Evolutionary conservation across 2,888 invertebrate species (phyloP).

Genomic region (Hirtodrosophila trivittata): DNA sequence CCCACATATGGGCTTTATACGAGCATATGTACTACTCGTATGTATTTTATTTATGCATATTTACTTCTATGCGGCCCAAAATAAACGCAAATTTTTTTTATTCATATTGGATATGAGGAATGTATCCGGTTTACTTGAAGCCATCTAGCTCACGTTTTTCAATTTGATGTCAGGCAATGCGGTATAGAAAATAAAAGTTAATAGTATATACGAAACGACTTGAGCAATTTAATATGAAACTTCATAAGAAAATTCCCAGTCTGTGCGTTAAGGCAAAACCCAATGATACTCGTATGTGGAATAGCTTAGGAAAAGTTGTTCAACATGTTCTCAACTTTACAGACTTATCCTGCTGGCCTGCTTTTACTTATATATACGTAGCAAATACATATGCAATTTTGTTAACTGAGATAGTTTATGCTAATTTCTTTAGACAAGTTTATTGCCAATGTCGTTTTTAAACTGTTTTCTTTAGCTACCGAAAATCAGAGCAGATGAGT

Average conservation of each 20-base stretch:
- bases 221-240: neutral
- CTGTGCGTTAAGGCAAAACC: too few species aligned
- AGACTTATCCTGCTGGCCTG: too few species aligned
- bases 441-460: constrained; percentile 41
- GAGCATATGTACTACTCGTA: neutral
- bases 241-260: neutral
- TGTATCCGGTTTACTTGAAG: constrained; percentile 11
- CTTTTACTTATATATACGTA: too few species aligned
- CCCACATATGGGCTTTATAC: constrained; percentile 29
- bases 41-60: constrained; percentile 39
- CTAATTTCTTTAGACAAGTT: constrained; percentile 37
- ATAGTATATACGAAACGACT: constrained; percentile 1
- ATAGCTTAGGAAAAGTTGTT: too few species aligned
- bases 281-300: too few species aligned
- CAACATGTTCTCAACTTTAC: too few species aligned
- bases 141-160: constrained; percentile 4
- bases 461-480: constrained; percentile 33
- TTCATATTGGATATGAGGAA: constrained; percentile 1
- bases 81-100: constrained; percentile 22
- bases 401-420: constrained; percentile 3
- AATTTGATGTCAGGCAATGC: constrained; percentile 5
- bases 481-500: constrained; percentile 43
- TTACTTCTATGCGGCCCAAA: constrained; percentile 12
- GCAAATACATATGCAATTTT: constrained; percentile 22
- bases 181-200: neutral